Conservation (phyloP, 2,113 vertebrate species). For the Genyomyrus donnyi region DNA sequence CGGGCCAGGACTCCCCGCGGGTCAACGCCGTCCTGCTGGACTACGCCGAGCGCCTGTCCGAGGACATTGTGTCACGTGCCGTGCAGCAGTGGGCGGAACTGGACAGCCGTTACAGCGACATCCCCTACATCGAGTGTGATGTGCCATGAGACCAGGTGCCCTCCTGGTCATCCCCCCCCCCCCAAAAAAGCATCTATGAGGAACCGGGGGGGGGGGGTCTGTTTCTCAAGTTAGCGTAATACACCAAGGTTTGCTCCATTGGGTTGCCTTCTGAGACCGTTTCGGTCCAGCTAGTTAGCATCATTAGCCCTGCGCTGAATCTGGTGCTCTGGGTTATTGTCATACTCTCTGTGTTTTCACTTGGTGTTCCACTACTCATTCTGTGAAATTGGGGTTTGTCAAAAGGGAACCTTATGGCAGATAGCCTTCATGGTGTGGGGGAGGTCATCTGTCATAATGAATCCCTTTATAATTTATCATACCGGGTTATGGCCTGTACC, state of each 20-base stretch:
- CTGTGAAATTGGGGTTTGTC: not conserved
- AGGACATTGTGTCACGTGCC: constrained; percentile 64
- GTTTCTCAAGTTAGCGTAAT: not conserved
- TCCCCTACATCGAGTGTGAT: constrained; percentile 72
- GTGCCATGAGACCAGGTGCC: constrained; percentile 37
- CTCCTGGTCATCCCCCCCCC: not conserved
- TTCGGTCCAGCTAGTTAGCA: not conserved
- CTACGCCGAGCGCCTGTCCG: constrained; percentile 62
- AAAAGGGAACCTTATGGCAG: not conserved
- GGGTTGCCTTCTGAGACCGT: not conserved
- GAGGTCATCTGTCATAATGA: not conserved
- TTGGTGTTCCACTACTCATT: not conserved
- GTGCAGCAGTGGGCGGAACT: constrained; percentile 64
- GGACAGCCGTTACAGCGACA: constrained; percentile 64
- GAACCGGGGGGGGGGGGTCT: not conserved
- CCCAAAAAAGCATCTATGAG: not conserved
- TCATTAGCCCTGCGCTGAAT: not conserved
- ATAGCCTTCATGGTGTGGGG: not conserved
- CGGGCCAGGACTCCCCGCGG: not conserved
- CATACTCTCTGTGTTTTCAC: not conserved
- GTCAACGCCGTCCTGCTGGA: constrained; percentile 40
- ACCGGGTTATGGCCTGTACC: not conserved
- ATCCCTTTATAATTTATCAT: not conserved
- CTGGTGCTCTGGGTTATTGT: not conserved
- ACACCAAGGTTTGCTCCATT: not conserved